These are phyloP conservation scores for Campoletis raptor DNA, from an alignment of 2,888 invertebrate species.

Conservation along the genomic window DNA sequence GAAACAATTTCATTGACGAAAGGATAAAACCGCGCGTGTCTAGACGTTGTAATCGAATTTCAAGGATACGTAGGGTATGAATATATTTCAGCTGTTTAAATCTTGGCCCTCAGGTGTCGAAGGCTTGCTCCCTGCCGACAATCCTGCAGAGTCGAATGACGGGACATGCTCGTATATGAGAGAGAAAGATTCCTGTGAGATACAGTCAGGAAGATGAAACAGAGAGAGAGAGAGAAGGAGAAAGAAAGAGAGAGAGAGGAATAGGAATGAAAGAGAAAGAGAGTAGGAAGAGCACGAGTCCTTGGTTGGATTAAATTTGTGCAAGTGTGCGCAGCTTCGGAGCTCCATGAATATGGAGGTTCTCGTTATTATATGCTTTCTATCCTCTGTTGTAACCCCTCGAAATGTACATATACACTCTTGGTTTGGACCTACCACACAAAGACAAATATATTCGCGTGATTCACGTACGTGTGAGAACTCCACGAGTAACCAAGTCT, in stretches of 20 bases:
- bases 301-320: conserved; percentile 81
- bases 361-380: conserved; percentile 81
- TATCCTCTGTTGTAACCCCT: conserved; percentile 42
- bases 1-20: conserved; percentile 47
- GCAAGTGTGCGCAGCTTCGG: conserved; percentile 76
- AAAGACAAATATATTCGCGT: conserved; percentile 60
- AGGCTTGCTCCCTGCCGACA: conserved; percentile 32
- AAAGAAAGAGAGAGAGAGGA: conserved; percentile 64
- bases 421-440: conserved; percentile 62
- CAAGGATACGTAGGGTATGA: conserved; percentile 48
- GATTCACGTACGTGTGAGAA: conserved; percentile 69
- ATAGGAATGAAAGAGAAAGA: conserved; percentile 39
- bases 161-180: conserved; percentile 55
- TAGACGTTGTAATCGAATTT: conserved; percentile 62
- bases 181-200: conserved; percentile 59
- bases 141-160: conserved; percentile 56
- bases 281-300: conserved; percentile 63
- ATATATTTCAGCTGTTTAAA: conserved; percentile 52
- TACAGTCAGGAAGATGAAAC: conserved; percentile 48
- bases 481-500: conserved; percentile 35
- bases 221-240: conserved; percentile 55
- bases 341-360: conserved; percentile 83
- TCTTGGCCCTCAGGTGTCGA: conserved; percentile 65
- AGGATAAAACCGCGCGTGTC: conserved; percentile 51
- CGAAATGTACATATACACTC: conserved; percentile 49